Conservation (phyloP, 2,888 invertebrate genomes). For the Drosophila buzzatii region DNA sequence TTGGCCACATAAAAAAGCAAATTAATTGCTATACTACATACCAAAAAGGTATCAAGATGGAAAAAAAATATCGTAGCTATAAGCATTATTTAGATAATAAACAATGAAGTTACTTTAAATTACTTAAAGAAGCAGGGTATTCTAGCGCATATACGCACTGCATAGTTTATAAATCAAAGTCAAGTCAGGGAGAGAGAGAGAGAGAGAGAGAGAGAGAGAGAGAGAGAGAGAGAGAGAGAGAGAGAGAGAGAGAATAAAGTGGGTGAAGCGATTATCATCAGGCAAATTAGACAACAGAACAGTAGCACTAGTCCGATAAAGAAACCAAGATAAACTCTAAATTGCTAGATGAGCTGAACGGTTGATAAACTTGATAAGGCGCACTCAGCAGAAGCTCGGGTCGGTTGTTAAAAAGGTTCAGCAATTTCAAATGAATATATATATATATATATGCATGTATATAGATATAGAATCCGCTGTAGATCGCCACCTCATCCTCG, state of each 20-base stretch:
- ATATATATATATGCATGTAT: background rate
- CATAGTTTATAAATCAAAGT: constrained; percentile 39
- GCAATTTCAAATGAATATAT: constrained; percentile 1
- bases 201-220: background rate
- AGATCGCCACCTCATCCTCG: constrained; percentile 35
- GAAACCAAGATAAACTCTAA: constrained; percentile 45
- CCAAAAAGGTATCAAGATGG: background rate
- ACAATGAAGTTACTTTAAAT: background rate
- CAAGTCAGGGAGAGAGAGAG: constrained; percentile 9
- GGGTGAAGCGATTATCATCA: constrained; percentile 43
- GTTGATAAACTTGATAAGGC: constrained; percentile 37
- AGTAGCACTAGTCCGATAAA: constrained; percentile 49
- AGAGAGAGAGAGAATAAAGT: constrained; percentile 15
- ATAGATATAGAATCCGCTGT: constrained; percentile 12
- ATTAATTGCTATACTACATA: constrained; percentile 21
- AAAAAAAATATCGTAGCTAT: background rate
- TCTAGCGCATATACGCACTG: background rate
- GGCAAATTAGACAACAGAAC: constrained; percentile 29
- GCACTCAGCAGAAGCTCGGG: constrained; percentile 20
- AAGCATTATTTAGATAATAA: background rate
- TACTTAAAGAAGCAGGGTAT: background rate
- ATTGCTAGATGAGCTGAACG: constrained; percentile 15
- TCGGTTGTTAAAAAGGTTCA: constrained; percentile 40
- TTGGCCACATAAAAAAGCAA: constrained; percentile 32
- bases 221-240: background rate